These are phyloP conservation scores for Epinotia ramella DNA, from an alignment of 2,888 invertebrate species.

Conservation along the genomic window DNA sequence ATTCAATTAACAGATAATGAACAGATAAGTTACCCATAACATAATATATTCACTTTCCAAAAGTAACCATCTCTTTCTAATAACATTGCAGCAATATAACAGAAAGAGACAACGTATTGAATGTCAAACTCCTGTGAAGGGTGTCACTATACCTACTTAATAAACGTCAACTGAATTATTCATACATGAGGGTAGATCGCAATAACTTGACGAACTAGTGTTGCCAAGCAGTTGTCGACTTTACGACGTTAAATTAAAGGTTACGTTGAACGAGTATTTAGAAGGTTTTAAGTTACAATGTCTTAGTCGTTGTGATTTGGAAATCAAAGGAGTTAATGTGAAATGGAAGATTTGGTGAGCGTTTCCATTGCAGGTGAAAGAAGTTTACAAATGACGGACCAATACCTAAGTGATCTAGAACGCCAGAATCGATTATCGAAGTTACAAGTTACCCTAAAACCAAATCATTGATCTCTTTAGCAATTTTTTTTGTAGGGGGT, in stretches of 20 bases:
- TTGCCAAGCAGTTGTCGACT: constrained; percentile 60
- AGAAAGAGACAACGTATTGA: constrained; percentile 55
- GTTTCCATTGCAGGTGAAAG: constrained; percentile 10
- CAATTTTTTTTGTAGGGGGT: no score
- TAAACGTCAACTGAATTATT: constrained; percentile 82
- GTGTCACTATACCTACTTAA: constrained; percentile 65
- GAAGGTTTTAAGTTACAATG: constrained; percentile 54
- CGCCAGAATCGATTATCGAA: no score
- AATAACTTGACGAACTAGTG: constrained; percentile 59
- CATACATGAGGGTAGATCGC: constrained; percentile 77
- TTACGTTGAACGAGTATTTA: constrained; percentile 52
- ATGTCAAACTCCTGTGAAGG: constrained; percentile 29
- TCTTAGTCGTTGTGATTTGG: constrained; percentile 56
- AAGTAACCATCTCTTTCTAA: constrained; percentile 38
- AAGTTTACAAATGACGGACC: neutral
- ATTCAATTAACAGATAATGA: neutral
- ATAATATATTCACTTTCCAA: constrained; percentile 37
- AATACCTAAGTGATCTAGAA: neutral
- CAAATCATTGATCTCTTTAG: no score
- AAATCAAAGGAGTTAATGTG: constrained; percentile 66
- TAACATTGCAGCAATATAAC: constrained; percentile 51
- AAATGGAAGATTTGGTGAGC: constrained; percentile 36
- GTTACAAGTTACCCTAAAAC: no score
- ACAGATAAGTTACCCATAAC: constrained; percentile 14
- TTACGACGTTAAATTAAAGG: constrained; percentile 58